These are phyloP conservation scores for Tyrophagus putrescentiae DNA, from an alignment of 1,140 invertebrate genomes.

Conservation along the genomic window DNA sequence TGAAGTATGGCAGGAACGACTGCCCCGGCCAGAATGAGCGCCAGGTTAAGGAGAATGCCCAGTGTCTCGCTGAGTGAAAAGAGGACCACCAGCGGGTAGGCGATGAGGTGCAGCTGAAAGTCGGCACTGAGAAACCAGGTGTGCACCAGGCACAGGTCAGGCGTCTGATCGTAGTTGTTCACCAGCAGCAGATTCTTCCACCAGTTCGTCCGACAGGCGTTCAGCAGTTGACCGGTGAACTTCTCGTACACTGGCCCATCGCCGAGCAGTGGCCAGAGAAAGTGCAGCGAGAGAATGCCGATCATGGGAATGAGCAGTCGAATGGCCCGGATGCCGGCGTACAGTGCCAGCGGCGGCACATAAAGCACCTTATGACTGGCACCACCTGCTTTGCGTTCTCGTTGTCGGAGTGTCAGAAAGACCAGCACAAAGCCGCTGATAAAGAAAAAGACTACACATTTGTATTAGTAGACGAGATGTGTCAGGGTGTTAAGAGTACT, in stretches of 20 bases:
- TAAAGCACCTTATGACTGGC: neutral
- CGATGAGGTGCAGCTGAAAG: slow-evolving; percentile 14
- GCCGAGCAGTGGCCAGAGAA: neutral
- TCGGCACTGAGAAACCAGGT: slow-evolving; percentile 19
- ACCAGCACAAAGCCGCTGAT: neutral
- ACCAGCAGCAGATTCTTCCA: slow-evolving; percentile 10
- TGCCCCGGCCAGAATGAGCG: slow-evolving; percentile 15
- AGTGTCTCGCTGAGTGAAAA: neutral
- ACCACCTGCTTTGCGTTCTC: neutral
- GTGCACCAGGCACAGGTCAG: slow-evolving; percentile 20
- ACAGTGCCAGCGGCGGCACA: slow-evolving; percentile 1
- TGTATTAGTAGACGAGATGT: too few relatives aligned
- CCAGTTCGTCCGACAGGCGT: slow-evolving; percentile 12
- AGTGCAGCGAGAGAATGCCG: neutral
- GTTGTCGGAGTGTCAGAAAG: neutral
- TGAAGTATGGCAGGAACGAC: neutral
- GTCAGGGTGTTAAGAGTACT: too few relatives aligned
- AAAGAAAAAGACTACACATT: neutral
- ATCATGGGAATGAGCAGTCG: neutral
- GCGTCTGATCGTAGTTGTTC: slow-evolving; percentile 8
- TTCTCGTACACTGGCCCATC: slow-evolving; percentile 4
- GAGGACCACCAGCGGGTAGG: neutral
- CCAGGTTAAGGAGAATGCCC: neutral
- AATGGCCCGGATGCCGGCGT: neutral
- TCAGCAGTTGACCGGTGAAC: neutral